A percentile compares a stretch with the other conserved stretches of the same genome.
Evolutionary conservation across 2,113 vertebrate genomes (phyloP).

Genomic region (Paracanthobrama guichenoti): DNA sequence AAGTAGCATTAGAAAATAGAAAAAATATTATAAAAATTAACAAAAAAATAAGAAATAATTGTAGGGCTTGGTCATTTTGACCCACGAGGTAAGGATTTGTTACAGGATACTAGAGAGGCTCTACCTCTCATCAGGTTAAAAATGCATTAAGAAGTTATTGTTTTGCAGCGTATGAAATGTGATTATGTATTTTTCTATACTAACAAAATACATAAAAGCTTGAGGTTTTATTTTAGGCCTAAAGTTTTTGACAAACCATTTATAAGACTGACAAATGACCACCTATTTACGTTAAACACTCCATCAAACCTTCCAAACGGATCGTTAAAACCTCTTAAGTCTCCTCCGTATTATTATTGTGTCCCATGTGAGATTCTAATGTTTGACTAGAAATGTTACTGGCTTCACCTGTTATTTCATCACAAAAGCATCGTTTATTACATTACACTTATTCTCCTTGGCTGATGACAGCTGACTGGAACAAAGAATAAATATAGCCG

Average conservation of each 20-base stretch:
- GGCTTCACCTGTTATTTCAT: slow-evolving; percentile 27
- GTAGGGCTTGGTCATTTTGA: too few species aligned
- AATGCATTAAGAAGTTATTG: not conserved
- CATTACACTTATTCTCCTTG: slow-evolving; percentile 61
- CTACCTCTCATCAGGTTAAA: not conserved
- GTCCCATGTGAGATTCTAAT: slow-evolving; percentile 15
- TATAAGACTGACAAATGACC: slow-evolving; percentile 7
- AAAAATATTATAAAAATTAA: too few species aligned
- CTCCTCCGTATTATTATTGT: slow-evolving; percentile 26
- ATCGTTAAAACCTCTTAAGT: slow-evolving; percentile 37
- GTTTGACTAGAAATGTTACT: slow-evolving; percentile 19
- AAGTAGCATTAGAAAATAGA: too few species aligned
- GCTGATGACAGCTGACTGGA: slow-evolving; percentile 66
- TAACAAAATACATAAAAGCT: not conserved
- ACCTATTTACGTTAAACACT: slow-evolving; percentile 23
- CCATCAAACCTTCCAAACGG: slow-evolving; percentile 18
- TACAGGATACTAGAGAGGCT: too few species aligned
- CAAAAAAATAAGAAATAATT: too few species aligned
- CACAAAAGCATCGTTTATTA: slow-evolving; percentile 46
- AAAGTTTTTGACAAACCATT: not conserved
- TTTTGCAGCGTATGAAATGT: not conserved
- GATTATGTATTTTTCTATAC: not conserved
- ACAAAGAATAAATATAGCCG: slow-evolving; percentile 66
- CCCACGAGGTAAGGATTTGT: too few species aligned
- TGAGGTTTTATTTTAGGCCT: not conserved